Conservation (phyloP, 2,888 invertebrate species). For the Tanypteryx hageni region DNA sequence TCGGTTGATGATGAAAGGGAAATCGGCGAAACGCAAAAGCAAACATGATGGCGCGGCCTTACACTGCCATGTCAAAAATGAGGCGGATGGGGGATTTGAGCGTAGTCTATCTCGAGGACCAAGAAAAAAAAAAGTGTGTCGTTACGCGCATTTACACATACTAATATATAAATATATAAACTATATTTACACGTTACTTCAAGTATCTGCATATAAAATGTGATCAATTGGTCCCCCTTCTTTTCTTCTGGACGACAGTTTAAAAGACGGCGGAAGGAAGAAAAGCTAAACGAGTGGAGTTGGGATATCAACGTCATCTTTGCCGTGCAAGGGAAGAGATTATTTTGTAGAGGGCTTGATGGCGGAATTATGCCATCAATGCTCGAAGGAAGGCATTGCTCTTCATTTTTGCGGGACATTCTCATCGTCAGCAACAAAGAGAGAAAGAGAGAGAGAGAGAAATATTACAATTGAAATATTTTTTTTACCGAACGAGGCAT, state of each 20-base stretch:
- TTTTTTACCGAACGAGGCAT: too few relatives aligned
- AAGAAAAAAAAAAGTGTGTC: slow-evolving; percentile 39
- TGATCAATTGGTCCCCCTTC: slow-evolving; percentile 26
- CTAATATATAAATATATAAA: slow-evolving; percentile 30
- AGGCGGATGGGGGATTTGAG: slow-evolving; percentile 37
- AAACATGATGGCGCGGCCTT: slow-evolving; percentile 28
- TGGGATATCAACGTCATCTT: background rate
- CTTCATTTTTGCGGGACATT: too few relatives aligned
- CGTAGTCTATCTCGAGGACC: slow-evolving; percentile 52
- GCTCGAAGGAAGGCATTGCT: too few relatives aligned
- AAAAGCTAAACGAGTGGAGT: background rate
- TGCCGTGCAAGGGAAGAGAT: background rate
- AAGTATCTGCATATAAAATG: slow-evolving; percentile 40
- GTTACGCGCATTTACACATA: slow-evolving; percentile 16
- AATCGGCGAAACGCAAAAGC: too few relatives aligned
- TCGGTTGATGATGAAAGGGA: background rate
- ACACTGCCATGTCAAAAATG: slow-evolving; percentile 14
- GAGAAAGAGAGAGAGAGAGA: too few relatives aligned
- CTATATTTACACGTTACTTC: slow-evolving; percentile 53
- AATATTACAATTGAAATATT: too few relatives aligned
- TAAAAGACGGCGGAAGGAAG: background rate
- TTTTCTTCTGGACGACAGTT: slow-evolving; percentile 30
- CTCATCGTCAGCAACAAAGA: too few relatives aligned
- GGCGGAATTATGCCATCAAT: too few relatives aligned
- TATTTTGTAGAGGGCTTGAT: too few relatives aligned